A percentile compares a stretch with the other conserved stretches of the same genome.
Conservation (phyloP, 1,140 invertebrate genomes). For the Scaptomyza hsui region DNA sequence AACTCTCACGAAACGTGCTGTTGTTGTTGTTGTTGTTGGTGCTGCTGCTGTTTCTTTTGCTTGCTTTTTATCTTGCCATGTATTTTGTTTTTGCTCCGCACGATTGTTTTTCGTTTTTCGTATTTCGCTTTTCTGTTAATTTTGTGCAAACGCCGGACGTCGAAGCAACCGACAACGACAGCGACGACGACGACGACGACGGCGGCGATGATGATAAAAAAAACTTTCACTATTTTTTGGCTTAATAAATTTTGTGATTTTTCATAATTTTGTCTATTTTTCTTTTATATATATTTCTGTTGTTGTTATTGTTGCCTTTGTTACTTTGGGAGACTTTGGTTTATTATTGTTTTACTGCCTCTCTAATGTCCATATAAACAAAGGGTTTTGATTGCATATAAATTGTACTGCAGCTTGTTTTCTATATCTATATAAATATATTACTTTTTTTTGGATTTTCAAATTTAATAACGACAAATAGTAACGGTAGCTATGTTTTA, state of each 20-base stretch:
- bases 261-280: conserved; percentile 64
- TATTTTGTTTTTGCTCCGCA: conserved; percentile 34
- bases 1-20: conserved; percentile 12
- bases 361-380: conserved; percentile 68
- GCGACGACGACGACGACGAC: conserved; percentile 11
- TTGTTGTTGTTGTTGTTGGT: not conserved
- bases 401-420: conserved; percentile 51
- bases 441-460: not conserved
- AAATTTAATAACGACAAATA: conserved; percentile 28
- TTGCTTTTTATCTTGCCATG: conserved; percentile 13
- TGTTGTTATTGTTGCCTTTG: conserved; percentile 15
- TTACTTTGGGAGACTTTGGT: conserved; percentile 44
- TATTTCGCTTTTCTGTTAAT: conserved; percentile 72
- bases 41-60: conserved; percentile 26
- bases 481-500: conserved; percentile 8
- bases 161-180: conserved; percentile 5
- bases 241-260: conserved; percentile 75
- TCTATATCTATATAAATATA: conserved; percentile 1
- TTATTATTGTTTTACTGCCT: conserved; percentile 48
- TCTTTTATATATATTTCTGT: conserved; percentile 17
- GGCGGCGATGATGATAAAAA: not conserved
- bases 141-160: conserved; percentile 64
- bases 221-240: conserved; percentile 19
- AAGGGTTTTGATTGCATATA: conserved; percentile 65
- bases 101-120: conserved; percentile 67